Percentiles rank a stretch among this genome's conserved stretches.
Conservation (phyloP, 2,797 vertebrate species). For the Myotis planiceps region DNA sequence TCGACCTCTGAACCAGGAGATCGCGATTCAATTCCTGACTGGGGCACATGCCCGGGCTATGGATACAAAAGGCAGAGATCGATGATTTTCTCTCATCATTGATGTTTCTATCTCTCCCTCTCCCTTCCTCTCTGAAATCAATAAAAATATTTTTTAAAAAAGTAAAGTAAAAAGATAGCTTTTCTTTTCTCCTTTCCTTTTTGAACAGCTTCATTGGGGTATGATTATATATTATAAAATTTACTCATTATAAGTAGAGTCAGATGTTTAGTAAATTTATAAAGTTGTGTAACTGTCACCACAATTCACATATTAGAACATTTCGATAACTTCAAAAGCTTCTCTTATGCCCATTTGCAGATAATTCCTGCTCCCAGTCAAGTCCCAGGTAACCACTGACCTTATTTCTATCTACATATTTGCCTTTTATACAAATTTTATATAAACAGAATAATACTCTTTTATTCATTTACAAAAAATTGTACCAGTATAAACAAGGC, state of each 20-base stretch:
- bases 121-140: no score
- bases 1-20: no score
- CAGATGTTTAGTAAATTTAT: conserved; percentile 1
- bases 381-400: not conserved
- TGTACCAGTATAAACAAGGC: not conserved
- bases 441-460: not conserved
- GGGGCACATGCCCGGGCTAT: no score
- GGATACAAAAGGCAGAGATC: no score
- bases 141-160: no score
- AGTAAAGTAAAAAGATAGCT: not conserved
- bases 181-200: not conserved
- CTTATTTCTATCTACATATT: not conserved
- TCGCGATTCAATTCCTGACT: no score
- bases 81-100: no score
- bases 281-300: not conserved
- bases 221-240: not conserved
- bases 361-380: not conserved
- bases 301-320: not conserved
- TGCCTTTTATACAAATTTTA: not conserved
- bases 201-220: not conserved
- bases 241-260: not conserved
- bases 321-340: not conserved
- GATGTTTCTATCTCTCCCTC: no score
- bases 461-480: conserved; percentile 18
- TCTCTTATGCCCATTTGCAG: not conserved